Base-by-base conservation (phyloP, 2,113 vertebrate genomes). In the Gadus macrocephalus region DNA sequence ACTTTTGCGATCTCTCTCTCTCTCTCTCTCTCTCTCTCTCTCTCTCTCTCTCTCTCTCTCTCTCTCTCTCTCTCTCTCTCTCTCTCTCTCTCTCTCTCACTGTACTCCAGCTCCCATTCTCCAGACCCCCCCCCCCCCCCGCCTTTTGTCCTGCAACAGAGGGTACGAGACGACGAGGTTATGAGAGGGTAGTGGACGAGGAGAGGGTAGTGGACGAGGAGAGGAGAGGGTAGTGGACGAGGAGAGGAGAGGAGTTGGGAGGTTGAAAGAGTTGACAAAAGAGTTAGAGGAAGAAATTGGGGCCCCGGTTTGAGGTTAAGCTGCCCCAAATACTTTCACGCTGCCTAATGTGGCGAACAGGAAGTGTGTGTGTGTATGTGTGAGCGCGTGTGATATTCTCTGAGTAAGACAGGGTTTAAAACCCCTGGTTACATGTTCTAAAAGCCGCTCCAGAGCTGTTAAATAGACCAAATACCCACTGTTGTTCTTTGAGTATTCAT, bases 61-160 rank as follows among this genome's bases (percentile, higher is more conserved):
- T 58, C 7, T 55, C 1, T 53, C 58, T 67, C 58, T 56, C 73
- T 67, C 69, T 63, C 60, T 20, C 55, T 58, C 74, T 77, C 14
- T 60, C 64, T 5, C 42, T 11, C 16, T 17, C 27, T 16, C 19
- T 31, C 25, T 38, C 35, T 56, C 15, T 49, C 9, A n/a, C 49
- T 56, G 4, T 31, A 28, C 1, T 49, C 56, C 63, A 56, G 27
- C 74, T 70, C 69, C 61, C 60, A 25, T 42, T 53, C 73, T 78
- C 17, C 59, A 25, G 25, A 25, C 25, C 25, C 25, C 25, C 25
- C 25, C 22, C 22, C 25, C 25, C 25, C 25, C 25, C 31, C 14
- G 28, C 62, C 17, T 63, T 20, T 28, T 25, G 31, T 35, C 31
- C 31, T 35, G 4, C 31, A 35, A 35, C 31, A 35, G 31, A 35